These are phyloP conservation scores for Panopea generosa DNA, from an alignment of 2,888 invertebrate genomes.

Conservation along the genomic window DNA sequence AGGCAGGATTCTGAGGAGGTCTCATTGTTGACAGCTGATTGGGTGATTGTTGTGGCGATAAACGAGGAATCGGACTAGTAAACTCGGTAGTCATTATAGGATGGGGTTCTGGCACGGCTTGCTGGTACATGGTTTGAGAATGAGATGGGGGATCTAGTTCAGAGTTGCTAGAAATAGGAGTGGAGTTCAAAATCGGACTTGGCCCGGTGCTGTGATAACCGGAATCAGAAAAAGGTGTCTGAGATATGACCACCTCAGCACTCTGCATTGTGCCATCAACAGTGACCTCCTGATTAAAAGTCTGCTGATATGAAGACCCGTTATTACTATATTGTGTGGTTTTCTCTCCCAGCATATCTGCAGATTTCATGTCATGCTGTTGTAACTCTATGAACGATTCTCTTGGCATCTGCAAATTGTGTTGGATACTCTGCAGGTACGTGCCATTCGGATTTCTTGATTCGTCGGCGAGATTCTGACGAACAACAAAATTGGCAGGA, in stretches of 20 bases:
- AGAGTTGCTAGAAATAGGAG: slow-evolving; percentile 50
- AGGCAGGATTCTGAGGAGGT: not conserved
- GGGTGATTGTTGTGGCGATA: slow-evolving; percentile 31
- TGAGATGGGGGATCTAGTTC: slow-evolving; percentile 20
- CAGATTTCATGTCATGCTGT: too few relatives aligned
- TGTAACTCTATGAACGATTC: slow-evolving; percentile 1
- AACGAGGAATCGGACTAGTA: slow-evolving; percentile 22
- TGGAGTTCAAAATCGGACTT: slow-evolving; percentile 64
- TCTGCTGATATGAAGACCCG: not conserved
- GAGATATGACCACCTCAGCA: slow-evolving; percentile 28
- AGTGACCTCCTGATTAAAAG: slow-evolving; percentile 39
- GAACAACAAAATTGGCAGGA: slow-evolving; percentile 6
- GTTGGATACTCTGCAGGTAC: slow-evolving; percentile 58
- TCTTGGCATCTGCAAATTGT: slow-evolving; percentile 54
- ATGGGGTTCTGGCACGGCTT: slow-evolving; percentile 40
- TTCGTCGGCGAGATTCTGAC: slow-evolving; percentile 14
- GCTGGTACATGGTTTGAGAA: slow-evolving; percentile 18
- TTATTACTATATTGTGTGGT: not conserved
- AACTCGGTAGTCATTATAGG: slow-evolving; percentile 33
- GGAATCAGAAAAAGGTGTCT: slow-evolving; percentile 71
- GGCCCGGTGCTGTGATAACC: slow-evolving; percentile 74
- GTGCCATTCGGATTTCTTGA: slow-evolving; percentile 19
- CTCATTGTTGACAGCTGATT: not conserved
- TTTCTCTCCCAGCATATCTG: slow-evolving; percentile 11
- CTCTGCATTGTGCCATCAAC: slow-evolving; percentile 25